These are phyloP conservation scores for Mythimna impura DNA, from an alignment of 2,888 invertebrate genomes.

Conservation along the genomic window DNA sequence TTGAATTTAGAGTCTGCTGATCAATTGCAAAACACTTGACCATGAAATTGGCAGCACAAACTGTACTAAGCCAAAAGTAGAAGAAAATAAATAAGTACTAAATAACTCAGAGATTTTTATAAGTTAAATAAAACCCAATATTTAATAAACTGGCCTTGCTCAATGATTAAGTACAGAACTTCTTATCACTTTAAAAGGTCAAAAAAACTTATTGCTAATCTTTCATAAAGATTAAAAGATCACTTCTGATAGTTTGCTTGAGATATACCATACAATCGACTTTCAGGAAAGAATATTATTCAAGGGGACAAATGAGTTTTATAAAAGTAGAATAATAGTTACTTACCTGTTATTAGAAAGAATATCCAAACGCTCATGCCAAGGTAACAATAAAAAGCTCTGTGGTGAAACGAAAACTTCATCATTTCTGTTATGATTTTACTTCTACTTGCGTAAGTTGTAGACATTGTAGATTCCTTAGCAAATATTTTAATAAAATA, in stretches of 20 bases:
- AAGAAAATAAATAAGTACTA: too few relatives aligned
- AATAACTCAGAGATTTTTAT: too few relatives aligned
- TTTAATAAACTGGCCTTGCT: background rate
- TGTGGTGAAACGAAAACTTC: slow-evolving; percentile 92
- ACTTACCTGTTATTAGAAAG: slow-evolving; percentile 94
- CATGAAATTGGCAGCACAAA: too few relatives aligned
- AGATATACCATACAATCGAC: background rate
- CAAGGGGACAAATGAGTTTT: background rate
- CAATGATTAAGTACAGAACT: background rate
- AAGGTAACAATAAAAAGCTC: slow-evolving; percentile 95
- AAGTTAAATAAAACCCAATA: too few relatives aligned
- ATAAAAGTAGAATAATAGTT: slow-evolving; percentile 61
- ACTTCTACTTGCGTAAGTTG: slow-evolving; percentile 68
- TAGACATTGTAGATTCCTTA: slow-evolving; percentile 57
- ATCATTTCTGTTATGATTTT: slow-evolving; percentile 81
- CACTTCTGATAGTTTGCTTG: background rate
- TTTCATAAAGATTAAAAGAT: background rate
- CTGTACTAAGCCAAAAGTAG: too few relatives aligned
- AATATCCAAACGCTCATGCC: slow-evolving; percentile 96
- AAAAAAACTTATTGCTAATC: background rate
- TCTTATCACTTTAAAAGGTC: background rate
- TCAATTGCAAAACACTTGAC: too few relatives aligned
- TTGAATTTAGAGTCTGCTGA: too few relatives aligned
- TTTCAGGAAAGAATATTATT: background rate
- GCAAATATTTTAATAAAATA: slow-evolving; percentile 19